Base-by-base conservation (phyloP, 1,140 invertebrate species). In the Mycetomoellerius zeteki region DNA sequence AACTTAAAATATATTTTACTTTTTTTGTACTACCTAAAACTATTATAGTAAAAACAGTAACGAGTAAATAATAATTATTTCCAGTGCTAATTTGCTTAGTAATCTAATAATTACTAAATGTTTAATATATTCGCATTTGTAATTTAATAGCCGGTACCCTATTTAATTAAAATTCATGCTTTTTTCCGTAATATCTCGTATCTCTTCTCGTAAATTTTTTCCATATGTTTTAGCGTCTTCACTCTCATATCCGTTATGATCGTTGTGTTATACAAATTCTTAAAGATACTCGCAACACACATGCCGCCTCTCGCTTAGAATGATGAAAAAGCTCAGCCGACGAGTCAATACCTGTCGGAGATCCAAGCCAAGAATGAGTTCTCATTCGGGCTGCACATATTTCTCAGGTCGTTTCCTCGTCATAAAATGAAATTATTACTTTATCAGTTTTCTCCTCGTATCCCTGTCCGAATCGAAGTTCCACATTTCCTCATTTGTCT, bases 401-500 rank as follows among this genome's bases (percentile, higher is more conserved):
- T 67, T 85, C 86, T 50, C 27, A 37, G 69, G 47, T 64, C 58
- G 85, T 91, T 89, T 89, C 80, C 88, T 78, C 77, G 21, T 78
- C 86, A 81, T 86, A 86, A 92, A 91, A 92, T 88, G 85, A 92
- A 90, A 92, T 85, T 88, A 90, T 92, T 91, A 84, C 82, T 92
- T 86, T 90, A 92, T 91, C 89, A 89, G 87, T 85, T 84, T 77
- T 19, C 72, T 71, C 58, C 19, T 62, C 71, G 21, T 47, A 30
- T 65, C 12, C 0, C 14, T 52, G 50, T 81, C 30, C 43, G 10
- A 21, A 37, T 84, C 80, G 4, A 73, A 75, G 27, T 60, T 87
- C 64, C 60, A 24, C 56, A 60, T 75, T 77, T 80, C 52, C 72
- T 86, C 77, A 72, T 86, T 81, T 76, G 75, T 87, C 73, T 47